Evolutionary conservation across 2,888 invertebrate species (phyloP), one percentile per base, ranked within the genome.

Genomic region (Asteroscopus sphinx): DNA sequence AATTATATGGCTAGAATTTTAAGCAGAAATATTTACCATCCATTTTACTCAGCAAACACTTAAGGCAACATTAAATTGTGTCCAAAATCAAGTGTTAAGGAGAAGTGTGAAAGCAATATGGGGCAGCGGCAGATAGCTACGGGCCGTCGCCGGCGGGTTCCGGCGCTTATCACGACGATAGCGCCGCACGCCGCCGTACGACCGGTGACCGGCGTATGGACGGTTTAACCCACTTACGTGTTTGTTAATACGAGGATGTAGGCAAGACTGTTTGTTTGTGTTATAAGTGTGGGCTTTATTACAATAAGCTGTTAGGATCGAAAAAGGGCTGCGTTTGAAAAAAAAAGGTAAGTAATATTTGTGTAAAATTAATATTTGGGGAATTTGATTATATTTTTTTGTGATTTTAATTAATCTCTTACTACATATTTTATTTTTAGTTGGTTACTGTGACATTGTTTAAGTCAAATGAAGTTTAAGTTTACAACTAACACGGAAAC

Each of bases 131-230:
- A 75, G 80, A 89, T 82, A 81, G 85, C 86, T 85, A 73, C 76
- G 78, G 85, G 82, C 81, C 80, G 85, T 83, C 79, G 78, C 77
- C 79, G 71, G 76, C 77, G 81, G 82, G 80, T 88, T 89, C 90
- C 88, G 88, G 86, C 65, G 87, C 91, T 92, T 93, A 93, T 93
- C 93, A 77, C 76, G 71, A 71, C 86, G 92, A 93, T 93, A 92
- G 89, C 88, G 79, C 85, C 73, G 79, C 67, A 76, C 77, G 68
- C 78, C 74, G 69, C 74, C 76, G 77, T 71, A 71, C 69, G 62
- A 64, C 89, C 87, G 88, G 86, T 67, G 86, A 73, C 79, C 78
- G 73, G 74, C 73, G 76, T 68, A 69, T 61, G 66, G 56, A 72
- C 62, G 79, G 73, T 70, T 76, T 85, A 86, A 81, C 81, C 82